These are phyloP conservation scores for Trypoxylus dichotomus DNA, from an alignment of 1,140 invertebrate genomes.

Conservation along the genomic window DNA sequence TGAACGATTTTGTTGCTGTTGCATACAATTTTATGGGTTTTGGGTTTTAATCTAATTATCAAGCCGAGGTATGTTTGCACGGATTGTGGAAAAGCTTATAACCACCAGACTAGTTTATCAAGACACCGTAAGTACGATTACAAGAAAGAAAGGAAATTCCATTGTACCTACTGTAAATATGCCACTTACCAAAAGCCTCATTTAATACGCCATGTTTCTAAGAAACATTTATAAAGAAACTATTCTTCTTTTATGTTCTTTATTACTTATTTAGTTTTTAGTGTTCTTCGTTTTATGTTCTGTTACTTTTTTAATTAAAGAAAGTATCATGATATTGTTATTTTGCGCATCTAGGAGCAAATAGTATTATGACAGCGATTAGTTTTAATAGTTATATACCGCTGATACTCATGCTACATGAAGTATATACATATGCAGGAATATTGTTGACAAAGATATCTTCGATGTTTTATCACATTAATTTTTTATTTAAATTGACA, in stretches of 20 bases:
- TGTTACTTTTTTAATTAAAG: background rate
- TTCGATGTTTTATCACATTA: no score
- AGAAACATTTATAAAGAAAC: background rate
- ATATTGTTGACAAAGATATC: no score
- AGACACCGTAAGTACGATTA: slow-evolving; percentile 54
- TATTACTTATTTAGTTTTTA: no score
- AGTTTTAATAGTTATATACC: no score
- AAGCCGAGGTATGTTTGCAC: slow-evolving; percentile 42
- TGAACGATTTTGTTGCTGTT: background rate
- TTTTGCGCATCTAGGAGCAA: background rate
- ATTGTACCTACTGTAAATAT: slow-evolving; percentile 51
- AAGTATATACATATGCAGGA: no score
- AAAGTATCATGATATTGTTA: background rate
- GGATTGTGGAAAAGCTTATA: slow-evolving; percentile 50
- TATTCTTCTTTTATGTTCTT: no score
- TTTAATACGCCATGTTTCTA: slow-evolving; percentile 38
- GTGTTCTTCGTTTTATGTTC: background rate
- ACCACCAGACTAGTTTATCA: slow-evolving; percentile 57
- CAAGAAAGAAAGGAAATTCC: slow-evolving; percentile 42
- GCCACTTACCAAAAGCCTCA: slow-evolving; percentile 53
- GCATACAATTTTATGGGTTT: background rate
- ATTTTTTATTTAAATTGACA: no score
- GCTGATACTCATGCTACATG: no score
- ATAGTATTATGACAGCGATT: no score
- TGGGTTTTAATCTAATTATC: slow-evolving; percentile 34